phyloP scores from a whole-genome alignment of 2,797 vertebrate genomes.

The Mus spretus region DNA sequence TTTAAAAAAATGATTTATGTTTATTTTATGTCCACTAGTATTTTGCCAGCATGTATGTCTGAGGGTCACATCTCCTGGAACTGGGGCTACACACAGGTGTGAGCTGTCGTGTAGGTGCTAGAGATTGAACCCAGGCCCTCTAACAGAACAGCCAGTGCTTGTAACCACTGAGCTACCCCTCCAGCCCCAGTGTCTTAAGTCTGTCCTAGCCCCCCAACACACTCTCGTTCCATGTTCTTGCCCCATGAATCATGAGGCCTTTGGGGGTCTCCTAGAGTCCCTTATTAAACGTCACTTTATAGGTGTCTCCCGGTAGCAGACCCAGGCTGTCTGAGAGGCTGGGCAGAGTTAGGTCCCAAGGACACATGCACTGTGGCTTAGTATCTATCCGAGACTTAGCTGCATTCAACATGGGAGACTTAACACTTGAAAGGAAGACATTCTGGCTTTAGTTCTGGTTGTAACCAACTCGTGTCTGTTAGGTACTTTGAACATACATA shows the following conservation, averaged over 20 bases:
- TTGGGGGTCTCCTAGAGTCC: not conserved
- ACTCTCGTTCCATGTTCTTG: not conserved
- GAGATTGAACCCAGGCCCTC: not conserved
- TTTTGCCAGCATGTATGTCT: not conserved
- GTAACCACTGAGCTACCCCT: not conserved
- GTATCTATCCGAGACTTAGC: not conserved
- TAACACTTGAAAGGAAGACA: not conserved
- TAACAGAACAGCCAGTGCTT: not conserved
- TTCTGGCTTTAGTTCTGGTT: not conserved
- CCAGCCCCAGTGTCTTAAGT: not conserved
- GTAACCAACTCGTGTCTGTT: not conserved
- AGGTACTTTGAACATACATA: not conserved
- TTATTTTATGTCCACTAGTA: not conserved
- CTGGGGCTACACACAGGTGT: not conserved
- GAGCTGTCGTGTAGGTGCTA: not conserved
- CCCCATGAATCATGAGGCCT: not conserved
- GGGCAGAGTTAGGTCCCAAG: not conserved
- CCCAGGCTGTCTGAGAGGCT: not conserved
- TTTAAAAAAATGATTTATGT: not conserved
- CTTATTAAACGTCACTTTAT: fast-evolving
- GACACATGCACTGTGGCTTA: not conserved
- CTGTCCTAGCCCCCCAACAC: not conserved
- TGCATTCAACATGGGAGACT: not conserved
- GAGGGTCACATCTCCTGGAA: not conserved
- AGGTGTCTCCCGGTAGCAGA: not conserved